phyloP scores from a whole-genome alignment of 2,888 invertebrate species.

The Halictus ligatus region DNA sequence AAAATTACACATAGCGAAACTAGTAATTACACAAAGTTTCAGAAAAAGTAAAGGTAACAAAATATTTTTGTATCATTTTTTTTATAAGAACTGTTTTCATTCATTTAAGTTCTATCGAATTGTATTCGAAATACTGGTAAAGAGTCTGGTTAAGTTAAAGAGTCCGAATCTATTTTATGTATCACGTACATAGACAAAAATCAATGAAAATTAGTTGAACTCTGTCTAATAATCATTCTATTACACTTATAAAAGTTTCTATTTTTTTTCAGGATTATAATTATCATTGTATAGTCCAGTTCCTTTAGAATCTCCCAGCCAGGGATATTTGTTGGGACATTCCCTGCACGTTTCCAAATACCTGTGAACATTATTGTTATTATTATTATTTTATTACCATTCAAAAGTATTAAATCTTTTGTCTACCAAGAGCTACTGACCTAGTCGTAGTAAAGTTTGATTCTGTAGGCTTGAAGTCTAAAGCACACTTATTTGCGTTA shows the following conservation, averaged over 20 bases:
- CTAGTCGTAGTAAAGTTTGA: constrained; percentile 91
- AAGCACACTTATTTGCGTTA: constrained; percentile 92
- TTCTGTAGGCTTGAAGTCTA: constrained; percentile 91
- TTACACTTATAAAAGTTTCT: constrained; percentile 53
- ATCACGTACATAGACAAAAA: constrained; percentile 51
- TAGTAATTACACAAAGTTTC: constrained; percentile 11
- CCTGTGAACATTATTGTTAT: constrained; percentile 82
- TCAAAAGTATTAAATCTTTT: neutral
- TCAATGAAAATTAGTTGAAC: constrained; percentile 50
- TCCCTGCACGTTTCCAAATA: constrained; percentile 95
- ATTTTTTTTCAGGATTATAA: constrained; percentile 89
- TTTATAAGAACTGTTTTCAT: constrained; percentile 26
- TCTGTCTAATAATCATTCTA: constrained; percentile 60
- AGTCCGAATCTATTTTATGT: constrained; percentile 35
- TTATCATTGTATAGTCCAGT: constrained; percentile 92
- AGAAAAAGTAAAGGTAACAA: constrained; percentile 9
- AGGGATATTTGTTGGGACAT: constrained; percentile 94
- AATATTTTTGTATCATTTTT: neutral
- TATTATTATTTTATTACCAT: constrained; percentile 12
- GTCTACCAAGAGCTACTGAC: constrained; percentile 73
- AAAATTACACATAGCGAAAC: constrained; percentile 24
- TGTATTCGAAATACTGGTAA: constrained; percentile 1
- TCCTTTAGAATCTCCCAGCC: constrained; percentile 95
- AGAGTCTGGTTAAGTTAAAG: constrained; percentile 18
- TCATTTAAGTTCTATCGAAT: constrained; percentile 14